Conservation (phyloP, 2,797 vertebrate genomes). For the Notamacropus eugenii region DNA sequence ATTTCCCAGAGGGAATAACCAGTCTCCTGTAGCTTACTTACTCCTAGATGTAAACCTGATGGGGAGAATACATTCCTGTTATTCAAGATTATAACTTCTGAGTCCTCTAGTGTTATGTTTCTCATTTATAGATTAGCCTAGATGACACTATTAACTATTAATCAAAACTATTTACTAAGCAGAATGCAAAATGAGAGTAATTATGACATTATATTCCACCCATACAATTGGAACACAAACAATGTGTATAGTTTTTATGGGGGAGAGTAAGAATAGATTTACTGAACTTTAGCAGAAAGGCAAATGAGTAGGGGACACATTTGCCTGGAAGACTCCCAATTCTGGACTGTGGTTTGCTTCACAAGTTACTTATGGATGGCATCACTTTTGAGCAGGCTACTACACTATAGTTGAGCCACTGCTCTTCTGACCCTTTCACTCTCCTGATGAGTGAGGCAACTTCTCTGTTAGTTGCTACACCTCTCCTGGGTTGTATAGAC, state of each 20-base stretch:
- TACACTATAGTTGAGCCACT: not conserved
- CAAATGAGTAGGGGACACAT: not conserved
- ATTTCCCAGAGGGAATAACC: not conserved
- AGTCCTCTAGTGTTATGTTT: not conserved
- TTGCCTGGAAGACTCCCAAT: not conserved
- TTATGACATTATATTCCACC: not conserved
- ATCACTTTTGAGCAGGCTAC: not conserved
- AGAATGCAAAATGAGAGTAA: not conserved
- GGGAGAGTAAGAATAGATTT: not conserved
- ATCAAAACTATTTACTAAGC: not conserved
- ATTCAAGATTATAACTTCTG: not conserved
- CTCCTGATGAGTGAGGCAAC: not conserved
- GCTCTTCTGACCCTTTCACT: not conserved
- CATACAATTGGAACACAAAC: not conserved
- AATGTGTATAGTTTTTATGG: not conserved
- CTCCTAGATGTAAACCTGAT: not conserved
- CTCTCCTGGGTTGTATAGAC: not conserved
- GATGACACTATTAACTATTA: not conserved
- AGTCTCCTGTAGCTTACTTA: not conserved
- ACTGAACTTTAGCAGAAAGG: not conserved
- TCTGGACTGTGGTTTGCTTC: not conserved
- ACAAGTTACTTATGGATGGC: not conserved
- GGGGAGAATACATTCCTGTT: not conserved
- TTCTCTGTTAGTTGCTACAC: not conserved
- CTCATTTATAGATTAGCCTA: not conserved